Base-by-base conservation (phyloP, 1,140 invertebrate species). In the Drosophila baimaii region DNA sequence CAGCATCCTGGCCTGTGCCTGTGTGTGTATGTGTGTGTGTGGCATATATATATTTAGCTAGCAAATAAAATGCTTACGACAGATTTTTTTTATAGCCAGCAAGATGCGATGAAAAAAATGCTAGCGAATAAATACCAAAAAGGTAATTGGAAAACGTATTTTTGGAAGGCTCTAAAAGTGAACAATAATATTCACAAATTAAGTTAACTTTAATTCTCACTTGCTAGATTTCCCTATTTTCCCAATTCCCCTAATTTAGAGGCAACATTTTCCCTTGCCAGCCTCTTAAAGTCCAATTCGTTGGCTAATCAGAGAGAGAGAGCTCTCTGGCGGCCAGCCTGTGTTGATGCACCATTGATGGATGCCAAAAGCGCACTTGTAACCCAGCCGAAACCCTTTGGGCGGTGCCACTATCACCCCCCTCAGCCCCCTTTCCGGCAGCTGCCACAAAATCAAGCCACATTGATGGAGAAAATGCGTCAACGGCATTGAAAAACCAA, bases 31-130 rank as follows among this genome's bases (percentile, higher is more conserved):
- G 25, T 51, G 29, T 59, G 39, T 65, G 59, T 63, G 41, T 49
- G 59, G 57, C 81, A 79, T 84, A 84, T 86, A 86, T 76, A 82
- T 79, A 73, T 77, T 72, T 73, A 65, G 62, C 73, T 54, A 49
- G 58, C 61, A 82, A 64, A 79, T 85, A 81, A 69, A 85, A 71
- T 79, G 83, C 79, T 81, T 76, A 79, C 79, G 65, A 82, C 63
- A 73, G 46, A 81, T 65, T 72, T 65, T 44, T 46, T 41, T 56
- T 49, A 47, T 47, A 65, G 49, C 35, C 58, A 9, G 35, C 21
- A 41, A 29, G 31, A 25, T n/a, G 25, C 35, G 27, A 57, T 27
- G 19, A 23, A 31, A 29, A 23, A 62, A 19, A 49, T 51, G 25
- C 27, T 10, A 31, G 44, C 35, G 3, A 35, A 51, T 4, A 31